phyloP scores from a whole-genome alignment of 2,797 vertebrate species.

The Emydoidea blandingii region DNA sequence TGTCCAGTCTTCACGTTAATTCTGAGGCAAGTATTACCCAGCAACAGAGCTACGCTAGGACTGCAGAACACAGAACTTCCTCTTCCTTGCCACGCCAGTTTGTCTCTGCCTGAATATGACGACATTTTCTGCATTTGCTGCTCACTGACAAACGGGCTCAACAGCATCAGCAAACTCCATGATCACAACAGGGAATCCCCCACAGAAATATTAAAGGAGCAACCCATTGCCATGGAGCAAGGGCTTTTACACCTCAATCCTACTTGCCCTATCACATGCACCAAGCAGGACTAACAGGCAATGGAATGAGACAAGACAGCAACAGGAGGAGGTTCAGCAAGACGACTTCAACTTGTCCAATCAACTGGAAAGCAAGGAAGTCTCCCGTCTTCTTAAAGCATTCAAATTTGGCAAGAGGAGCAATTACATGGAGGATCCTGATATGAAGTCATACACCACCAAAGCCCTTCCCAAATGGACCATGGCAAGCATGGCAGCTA shows the following conservation, averaged over 20 bases:
- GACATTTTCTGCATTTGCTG: slow-evolving; percentile 26
- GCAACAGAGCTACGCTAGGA: neutral
- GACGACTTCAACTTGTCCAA: slow-evolving; percentile 27
- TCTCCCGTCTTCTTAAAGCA: neutral
- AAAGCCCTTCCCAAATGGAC: neutral
- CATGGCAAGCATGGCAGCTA: neutral
- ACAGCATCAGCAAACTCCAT: neutral
- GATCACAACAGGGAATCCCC: slow-evolving; percentile 6
- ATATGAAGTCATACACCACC: neutral
- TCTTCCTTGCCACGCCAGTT: neutral
- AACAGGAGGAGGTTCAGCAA: slow-evolving; percentile 45
- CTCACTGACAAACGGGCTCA: slow-evolving; percentile 21
- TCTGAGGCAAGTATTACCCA: neutral
- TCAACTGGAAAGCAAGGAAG: neutral
- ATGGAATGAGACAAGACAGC: slow-evolving; percentile 50
- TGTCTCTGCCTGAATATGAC: neutral
- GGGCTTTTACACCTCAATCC: neutral
- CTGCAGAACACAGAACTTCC: neutral
- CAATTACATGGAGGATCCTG: neutral
- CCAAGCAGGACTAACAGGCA: slow-evolving; percentile 54
- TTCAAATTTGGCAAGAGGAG: neutral
- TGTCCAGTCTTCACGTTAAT: neutral
- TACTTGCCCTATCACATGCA: slow-evolving; percentile 30
- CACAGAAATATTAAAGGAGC: neutral
- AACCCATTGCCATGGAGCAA: neutral